Base-by-base conservation (phyloP, 2,888 invertebrate species). In the Chloroclystis v-ata region DNA sequence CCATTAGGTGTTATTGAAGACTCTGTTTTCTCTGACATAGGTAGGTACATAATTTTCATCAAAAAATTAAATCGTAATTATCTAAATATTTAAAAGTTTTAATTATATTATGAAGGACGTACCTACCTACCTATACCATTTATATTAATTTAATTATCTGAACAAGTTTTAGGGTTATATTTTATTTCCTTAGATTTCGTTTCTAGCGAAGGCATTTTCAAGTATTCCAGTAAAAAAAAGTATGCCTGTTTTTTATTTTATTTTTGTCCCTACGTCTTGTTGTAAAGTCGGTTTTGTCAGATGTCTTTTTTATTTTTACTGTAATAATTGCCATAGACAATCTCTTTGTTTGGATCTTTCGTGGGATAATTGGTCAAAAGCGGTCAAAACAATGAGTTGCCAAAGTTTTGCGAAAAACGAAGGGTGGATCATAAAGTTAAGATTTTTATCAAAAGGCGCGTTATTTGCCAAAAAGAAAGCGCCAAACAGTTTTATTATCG, bases 251-350 rank as follows among this genome's bases (percentile, higher is more conserved):
- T 49, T 33, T 24, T 43, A n/a, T 44, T 37, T 9, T 9, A 41
- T 33, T 37, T 37, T 16, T 10, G 14, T 9, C 26, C 13, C 4
- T 7, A 4, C 29, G 20, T 29, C 43, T 37, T 54, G 59, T 64
- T 66, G 63, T 48, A 54, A 53, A 50, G 47, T 51, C 41, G 64
- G 60, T 50, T 28, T 54, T 54, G 57, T 60, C 54, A 40, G 61
- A 65, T 43, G 49, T 54, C 58, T 63, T 63, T 63, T 54, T 40
- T 52, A 60, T 60, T 61, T 69, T 63, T 59, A 49, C 50, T 52
- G 56, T 67, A 30, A 57, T 78, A 63, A 76, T 72, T 65, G 65
- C 60, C 57, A 61, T 65, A 57, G 56, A 64, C 57, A 57, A 60
- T 51, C 43, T 44, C 54, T 59, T 72, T 72, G 68, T 69, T 54